A percentile compares a stretch with the other conserved stretches of the same genome.
These are phyloP conservation scores for Formicarius rufipectus DNA, from an alignment of 2,113 vertebrate genomes.

Conservation along the genomic window DNA sequence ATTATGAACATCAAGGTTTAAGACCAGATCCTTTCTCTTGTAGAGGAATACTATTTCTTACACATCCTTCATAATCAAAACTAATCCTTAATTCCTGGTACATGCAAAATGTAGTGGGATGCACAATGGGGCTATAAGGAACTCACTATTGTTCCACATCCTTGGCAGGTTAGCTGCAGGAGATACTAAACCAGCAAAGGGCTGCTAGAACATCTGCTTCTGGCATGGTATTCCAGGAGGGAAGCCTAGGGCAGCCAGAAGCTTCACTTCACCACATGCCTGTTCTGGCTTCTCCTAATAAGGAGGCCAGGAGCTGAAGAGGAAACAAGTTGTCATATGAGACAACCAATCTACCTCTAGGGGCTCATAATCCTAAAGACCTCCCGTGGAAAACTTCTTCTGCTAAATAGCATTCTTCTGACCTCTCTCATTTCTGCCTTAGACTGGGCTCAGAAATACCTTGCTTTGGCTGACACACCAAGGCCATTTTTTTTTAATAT, in stretches of 20 bases:
- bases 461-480: accelerated
- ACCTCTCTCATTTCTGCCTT: neutral
- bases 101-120: neutral
- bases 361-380: neutral
- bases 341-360: neutral
- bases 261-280: neutral
- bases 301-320: neutral
- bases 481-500: neutral
- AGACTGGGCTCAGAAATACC: neutral
- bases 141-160: neutral
- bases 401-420: neutral
- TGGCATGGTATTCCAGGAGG: neutral
- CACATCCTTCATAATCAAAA: neutral
- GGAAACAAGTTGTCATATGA: neutral
- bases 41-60: neutral
- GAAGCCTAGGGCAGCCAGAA: neutral
- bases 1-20: neutral
- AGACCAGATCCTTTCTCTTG: neutral
- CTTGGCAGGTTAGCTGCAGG: neutral
- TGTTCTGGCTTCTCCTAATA: neutral
- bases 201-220: neutral
- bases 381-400: neutral
- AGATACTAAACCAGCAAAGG: neutral
- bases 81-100: neutral
- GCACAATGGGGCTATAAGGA: neutral